Evolutionary conservation across 2,113 vertebrate species (phyloP).

Genomic region (Cranoglanis bouderius): DNA sequence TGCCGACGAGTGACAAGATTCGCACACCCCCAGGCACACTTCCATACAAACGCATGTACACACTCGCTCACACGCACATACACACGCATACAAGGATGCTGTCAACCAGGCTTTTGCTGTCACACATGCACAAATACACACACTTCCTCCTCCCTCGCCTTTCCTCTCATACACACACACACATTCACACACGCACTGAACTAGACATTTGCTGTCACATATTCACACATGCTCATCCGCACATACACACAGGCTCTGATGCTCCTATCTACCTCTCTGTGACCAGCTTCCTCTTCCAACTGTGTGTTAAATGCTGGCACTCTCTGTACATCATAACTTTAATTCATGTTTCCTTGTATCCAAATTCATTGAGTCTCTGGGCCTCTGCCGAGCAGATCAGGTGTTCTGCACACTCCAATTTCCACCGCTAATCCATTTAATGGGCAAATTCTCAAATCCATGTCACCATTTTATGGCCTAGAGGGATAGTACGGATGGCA

Average conservation of each 20-base stretch:
- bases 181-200: slow-evolving; percentile 1
- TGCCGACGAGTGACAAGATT: slow-evolving; percentile 49
- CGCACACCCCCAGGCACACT: slow-evolving; percentile 53
- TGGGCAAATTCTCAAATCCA: slow-evolving; percentile 29
- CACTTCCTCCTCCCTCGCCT: not conserved
- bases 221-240: slow-evolving; percentile 9
- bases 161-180: not conserved
- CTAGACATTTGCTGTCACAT: not conserved
- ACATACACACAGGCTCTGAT: slow-evolving; percentile 14
- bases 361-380: slow-evolving; percentile 23
- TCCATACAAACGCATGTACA: slow-evolving; percentile 34
- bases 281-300: slow-evolving; percentile 1
- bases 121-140: slow-evolving; percentile 41
- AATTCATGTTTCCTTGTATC: not conserved
- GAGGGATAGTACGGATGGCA: not conserved
- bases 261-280: not conserved
- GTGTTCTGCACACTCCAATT: slow-evolving; percentile 6
- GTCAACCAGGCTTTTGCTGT: slow-evolving; percentile 47
- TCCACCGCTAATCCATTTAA: slow-evolving; percentile 31
- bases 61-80: slow-evolving; percentile 23
- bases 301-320: slow-evolving; percentile 6
- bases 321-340: not conserved
- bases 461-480: not conserved
- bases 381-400: slow-evolving; percentile 36
- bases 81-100: slow-evolving; percentile 40